Conservation (phyloP, 2,113 vertebrate species). For the Eclectus roratus region DNA sequence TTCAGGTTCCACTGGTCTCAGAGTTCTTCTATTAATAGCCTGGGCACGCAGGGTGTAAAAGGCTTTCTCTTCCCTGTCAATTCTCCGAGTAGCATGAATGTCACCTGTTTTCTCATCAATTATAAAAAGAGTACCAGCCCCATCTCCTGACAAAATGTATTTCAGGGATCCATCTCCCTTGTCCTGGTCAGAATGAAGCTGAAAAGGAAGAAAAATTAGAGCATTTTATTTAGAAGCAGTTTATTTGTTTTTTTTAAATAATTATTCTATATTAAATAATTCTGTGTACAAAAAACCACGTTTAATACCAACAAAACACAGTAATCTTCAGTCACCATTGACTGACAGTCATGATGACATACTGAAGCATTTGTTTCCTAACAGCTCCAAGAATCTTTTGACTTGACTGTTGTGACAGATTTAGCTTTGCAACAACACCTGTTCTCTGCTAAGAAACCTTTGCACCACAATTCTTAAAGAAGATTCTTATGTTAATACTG, state of each 20-base stretch:
- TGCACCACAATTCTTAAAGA: constrained; percentile 71
- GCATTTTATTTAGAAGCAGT: not conserved
- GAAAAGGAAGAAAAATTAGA: constrained; percentile 19
- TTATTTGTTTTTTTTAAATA: not conserved
- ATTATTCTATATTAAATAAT: not conserved
- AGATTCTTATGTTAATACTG: constrained; percentile 79
- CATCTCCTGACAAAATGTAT: constrained; percentile 84
- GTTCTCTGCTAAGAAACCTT: constrained; percentile 69
- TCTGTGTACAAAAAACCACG: not conserved
- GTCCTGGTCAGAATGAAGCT: constrained; percentile 86
- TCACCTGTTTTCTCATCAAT: constrained; percentile 86
- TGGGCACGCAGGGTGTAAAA: constrained; percentile 83
- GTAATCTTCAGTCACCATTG: not conserved
- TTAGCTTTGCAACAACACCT: constrained; percentile 66
- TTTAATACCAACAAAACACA: not conserved
- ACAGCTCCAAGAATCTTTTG: constrained; percentile 9
- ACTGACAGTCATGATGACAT: not conserved
- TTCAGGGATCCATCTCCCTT: constrained; percentile 83
- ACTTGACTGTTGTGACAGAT: constrained; percentile 37
- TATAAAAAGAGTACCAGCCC: constrained; percentile 84
- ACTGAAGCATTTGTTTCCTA: not conserved
- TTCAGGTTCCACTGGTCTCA: constrained; percentile 81
- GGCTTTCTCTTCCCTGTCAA: constrained; percentile 85
- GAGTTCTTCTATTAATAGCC: constrained; percentile 82
- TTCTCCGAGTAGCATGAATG: constrained; percentile 83